These are phyloP conservation scores for Apogon talboti DNA, from an alignment of 2,797 vertebrate species.

Conservation along the genomic window DNA sequence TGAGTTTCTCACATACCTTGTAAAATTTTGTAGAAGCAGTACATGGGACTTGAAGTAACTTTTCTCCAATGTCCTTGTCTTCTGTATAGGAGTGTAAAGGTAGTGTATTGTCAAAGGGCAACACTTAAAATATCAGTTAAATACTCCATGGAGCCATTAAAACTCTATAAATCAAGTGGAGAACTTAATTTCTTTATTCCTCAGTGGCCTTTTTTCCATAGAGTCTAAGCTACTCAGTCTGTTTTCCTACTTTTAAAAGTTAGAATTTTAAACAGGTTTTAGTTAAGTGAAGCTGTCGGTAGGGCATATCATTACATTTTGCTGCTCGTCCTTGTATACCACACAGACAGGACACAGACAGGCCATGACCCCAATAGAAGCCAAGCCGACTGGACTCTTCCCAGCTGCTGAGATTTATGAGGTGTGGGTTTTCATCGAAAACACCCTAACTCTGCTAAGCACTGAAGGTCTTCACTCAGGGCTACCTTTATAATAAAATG, in stretches of 20 bases:
- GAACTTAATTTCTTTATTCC: slow-evolving; percentile 15
- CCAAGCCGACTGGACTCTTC: slow-evolving; percentile 17
- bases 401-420: slow-evolving; percentile 34
- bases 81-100: no score
- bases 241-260: slow-evolving; percentile 9
- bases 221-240: slow-evolving; percentile 4
- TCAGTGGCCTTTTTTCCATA: background rate
- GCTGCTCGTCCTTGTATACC: slow-evolving; percentile 16
- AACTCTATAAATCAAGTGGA: background rate
- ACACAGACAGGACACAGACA: slow-evolving; percentile 4
- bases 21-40: no score
- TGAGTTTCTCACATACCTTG: no score
- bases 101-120: no score
- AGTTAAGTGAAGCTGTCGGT: background rate
- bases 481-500: slow-evolving; percentile 39
- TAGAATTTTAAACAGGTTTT: slow-evolving; percentile 2
- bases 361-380: slow-evolving; percentile 33
- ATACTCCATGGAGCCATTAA: no score
- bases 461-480: slow-evolving; percentile 24
- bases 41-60: no score
- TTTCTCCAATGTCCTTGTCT: no score
- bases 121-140: no score
- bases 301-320: slow-evolving; percentile 8
- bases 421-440: slow-evolving; percentile 36
- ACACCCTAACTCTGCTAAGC: slow-evolving; percentile 1